These are phyloP conservation scores for Limonius californicus DNA, from an alignment of 1,140 invertebrate genomes.

Conservation along the genomic window DNA sequence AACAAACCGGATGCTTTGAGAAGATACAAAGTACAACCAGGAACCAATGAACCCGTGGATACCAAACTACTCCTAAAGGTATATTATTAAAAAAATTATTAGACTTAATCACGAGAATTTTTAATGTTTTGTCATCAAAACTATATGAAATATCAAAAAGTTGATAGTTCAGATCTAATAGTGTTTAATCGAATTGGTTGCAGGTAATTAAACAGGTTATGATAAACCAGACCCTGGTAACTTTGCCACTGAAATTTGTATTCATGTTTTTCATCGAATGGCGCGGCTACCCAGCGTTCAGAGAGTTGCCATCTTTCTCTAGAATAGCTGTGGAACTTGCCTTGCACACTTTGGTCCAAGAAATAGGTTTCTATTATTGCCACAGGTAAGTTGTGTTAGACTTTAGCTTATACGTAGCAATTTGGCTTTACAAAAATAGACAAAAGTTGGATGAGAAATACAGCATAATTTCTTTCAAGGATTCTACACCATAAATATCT, in stretches of 20 bases:
- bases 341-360: constrained; percentile 74
- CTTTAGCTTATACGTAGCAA: background rate
- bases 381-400: constrained; percentile 59
- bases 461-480: constrained; percentile 48
- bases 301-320: constrained; percentile 75
- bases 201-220: constrained; percentile 55
- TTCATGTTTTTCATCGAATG: background rate
- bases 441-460: too few species aligned
- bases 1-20: constrained; percentile 65
- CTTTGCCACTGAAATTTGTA: constrained; percentile 54
- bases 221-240: constrained; percentile 62
- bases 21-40: constrained; percentile 79
- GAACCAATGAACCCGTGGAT: constrained; percentile 73
- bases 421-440: too few species aligned
- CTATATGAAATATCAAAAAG: constrained; percentile 11
- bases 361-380: constrained; percentile 82
- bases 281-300: constrained; percentile 58
- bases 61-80: constrained; percentile 57
- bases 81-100: background rate
- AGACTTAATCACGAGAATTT: too few species aligned
- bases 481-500: constrained; percentile 70
- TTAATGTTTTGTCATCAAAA: too few species aligned
- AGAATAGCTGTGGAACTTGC: constrained; percentile 76
- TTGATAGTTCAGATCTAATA: constrained; percentile 62
- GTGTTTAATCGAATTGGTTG: background rate